phyloP scores from a whole-genome alignment of 2,113 vertebrate species.

The Neolamprologus fasciatus region DNA sequence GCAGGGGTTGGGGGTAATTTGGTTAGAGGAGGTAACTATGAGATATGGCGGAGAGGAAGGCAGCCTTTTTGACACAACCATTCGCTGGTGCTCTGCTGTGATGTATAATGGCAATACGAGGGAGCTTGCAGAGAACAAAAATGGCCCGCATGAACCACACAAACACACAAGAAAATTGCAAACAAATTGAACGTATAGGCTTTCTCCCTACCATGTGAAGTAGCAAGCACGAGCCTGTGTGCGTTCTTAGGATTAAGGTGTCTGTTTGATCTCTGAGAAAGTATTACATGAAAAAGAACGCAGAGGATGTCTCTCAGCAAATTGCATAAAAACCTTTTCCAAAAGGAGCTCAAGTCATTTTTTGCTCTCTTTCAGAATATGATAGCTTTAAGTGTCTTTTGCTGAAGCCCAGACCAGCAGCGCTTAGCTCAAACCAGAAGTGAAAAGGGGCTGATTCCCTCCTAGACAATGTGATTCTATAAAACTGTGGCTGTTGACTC shows the following conservation, averaged over 20 bases:
- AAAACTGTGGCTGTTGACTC: conserved; percentile 46
- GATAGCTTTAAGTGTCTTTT: conserved; percentile 55
- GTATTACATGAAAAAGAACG: conserved; percentile 29
- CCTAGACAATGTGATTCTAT: conserved; percentile 43
- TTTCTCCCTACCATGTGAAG: conserved; percentile 9
- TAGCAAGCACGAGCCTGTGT: background rate
- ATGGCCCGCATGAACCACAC: background rate
- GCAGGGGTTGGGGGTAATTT: conserved; percentile 63
- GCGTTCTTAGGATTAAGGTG: conserved; percentile 23
- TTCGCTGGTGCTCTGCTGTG: conserved; percentile 52
- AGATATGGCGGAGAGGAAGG: conserved; percentile 64
- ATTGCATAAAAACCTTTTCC: conserved; percentile 38
- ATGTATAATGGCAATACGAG: conserved; percentile 73
- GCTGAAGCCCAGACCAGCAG: background rate
- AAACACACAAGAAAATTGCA: conserved; percentile 3
- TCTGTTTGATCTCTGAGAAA: conserved; percentile 26
- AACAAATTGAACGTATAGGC: conserved; percentile 40
- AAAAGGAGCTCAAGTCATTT: conserved; percentile 30
- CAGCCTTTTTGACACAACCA: conserved; percentile 68
- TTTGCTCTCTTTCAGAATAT: conserved; percentile 28
- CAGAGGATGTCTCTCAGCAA: background rate
- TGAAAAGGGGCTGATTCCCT: conserved; percentile 45
- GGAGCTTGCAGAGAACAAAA: conserved; percentile 27
- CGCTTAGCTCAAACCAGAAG: background rate
- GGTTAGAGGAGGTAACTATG: conserved; percentile 77